Base-by-base conservation (phyloP, 2,888 invertebrate genomes). In the Brachypalpus laphriformis region DNA sequence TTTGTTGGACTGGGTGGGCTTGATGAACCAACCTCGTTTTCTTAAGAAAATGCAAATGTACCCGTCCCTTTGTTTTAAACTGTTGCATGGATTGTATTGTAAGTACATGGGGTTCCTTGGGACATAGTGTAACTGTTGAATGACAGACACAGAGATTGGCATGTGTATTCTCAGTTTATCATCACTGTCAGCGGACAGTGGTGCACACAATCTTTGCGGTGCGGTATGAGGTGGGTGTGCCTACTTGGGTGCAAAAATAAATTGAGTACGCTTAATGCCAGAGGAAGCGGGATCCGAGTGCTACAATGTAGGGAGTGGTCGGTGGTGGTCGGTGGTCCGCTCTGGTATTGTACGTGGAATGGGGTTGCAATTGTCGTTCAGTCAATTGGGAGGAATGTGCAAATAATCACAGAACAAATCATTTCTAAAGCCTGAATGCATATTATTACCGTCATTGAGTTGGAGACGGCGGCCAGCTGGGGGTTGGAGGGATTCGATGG, bases 341-440 rank as follows among this genome's bases (percentile, higher is more conserved):
- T 47, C 63, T 47, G 49, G 45, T 57, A 57, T 47, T 37, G 37
- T 31, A 49, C 59, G 25, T 66, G 75, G 54, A 81, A 85, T 81
- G 85, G 85, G 85, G 85, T 76, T 85, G 85, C 81, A 85, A 81
- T 85, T 85, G 75, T 71, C 71, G 59, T 16, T 54, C 49, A 40
- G 14, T 81, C 85, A 85, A 85, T 85, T 85, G 81, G 57, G 85
- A 75, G 76, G 75, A 85, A 75, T 85, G 85, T 81, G 85, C 75
- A 85, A 85, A 85, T 81, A 80, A 80, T 85, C 75, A 75, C 70
- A 54, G 51, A 76, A 76, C 65, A 85, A 81, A 75, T 71, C 71
- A 85, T 65, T 54, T 56, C 49, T 37, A 20, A 75, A 78, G 80
- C 70, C 74, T 80, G 75, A 80, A 81, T 85, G 81, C 81, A 85